Base-by-base conservation (phyloP, 2,113 vertebrate genomes). In the Paratilapia polleni region DNA sequence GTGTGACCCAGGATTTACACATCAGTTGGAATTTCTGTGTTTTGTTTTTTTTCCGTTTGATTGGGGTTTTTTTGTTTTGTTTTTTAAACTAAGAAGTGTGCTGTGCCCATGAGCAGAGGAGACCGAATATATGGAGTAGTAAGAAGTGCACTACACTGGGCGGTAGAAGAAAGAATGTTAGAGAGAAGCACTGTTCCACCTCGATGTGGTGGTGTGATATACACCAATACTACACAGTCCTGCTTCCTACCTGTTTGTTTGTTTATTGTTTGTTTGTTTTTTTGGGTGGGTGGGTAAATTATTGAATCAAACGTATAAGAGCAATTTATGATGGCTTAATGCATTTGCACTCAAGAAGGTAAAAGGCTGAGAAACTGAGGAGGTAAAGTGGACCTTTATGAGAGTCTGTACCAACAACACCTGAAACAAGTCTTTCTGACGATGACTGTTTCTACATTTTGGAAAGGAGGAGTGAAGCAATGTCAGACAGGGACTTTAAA, bases 311-410 rank as follows among this genome's bases (percentile, higher is more conserved):
- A 88, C 34, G 70, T 82, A 76, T 89, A 82, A 49, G 70, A 93
- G 86, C 89, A 84, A 82, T 85, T 91, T 93, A 89, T 91, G 92
- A 93, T 95, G 90, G 93, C 91, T 96, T 94, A 77, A 85, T 90
- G 91, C 91, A 94, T 94, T 96, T 95, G 95, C 94, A 96, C 95
- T 95, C 87, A 85, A 93, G 87, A 90, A 82, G 54, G 70, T 81
- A 74, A 81, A 77, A 78, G 78, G 59, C 41, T 49, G 75, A 56
- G 68, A 89, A 58, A 60, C 68, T 75, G 78, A 83, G 76, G 66
- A 61, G 62, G 49, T 52, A 81, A 91, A 86, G 84, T 78, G 78
- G 80, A 84, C 91, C 86, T 89, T 86, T 89, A 88, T 43, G 82
- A 41, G 80, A 87, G 88, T 89, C 87, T 78, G 80, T 86, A 90